These are phyloP conservation scores for Ochotona curzoniae DNA, from an alignment of 2,113 vertebrate genomes.

Conservation along the genomic window DNA sequence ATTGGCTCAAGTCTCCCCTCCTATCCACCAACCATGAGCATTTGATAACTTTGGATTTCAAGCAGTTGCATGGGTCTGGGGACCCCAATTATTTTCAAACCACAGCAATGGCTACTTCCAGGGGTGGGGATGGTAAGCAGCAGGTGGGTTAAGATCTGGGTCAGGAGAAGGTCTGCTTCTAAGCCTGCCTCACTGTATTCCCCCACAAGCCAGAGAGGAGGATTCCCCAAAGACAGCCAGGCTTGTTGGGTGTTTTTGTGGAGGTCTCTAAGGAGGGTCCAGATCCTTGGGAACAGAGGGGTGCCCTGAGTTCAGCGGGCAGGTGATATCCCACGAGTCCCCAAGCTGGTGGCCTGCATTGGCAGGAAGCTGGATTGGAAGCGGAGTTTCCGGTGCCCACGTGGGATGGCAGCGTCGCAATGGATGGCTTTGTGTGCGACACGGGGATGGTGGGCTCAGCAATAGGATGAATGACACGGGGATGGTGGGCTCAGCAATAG, in stretches of 20 bases:
- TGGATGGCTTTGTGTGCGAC: no score
- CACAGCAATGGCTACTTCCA: background rate
- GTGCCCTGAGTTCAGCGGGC: background rate
- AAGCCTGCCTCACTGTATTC: background rate
- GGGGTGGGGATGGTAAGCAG: background rate
- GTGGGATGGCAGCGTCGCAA: no score
- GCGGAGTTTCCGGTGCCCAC: no score
- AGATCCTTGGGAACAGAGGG: background rate
- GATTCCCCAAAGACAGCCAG: background rate
- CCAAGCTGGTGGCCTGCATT: background rate
- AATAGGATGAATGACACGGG: no score
- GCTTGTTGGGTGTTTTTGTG: background rate
- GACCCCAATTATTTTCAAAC: no score
- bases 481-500: no score
- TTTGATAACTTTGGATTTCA: no score
- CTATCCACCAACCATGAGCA: no score
- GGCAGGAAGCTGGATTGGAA: no score
- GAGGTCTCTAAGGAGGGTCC: background rate
- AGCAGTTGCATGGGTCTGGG: no score
- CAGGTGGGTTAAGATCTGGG: background rate
- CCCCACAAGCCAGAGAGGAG: background rate
- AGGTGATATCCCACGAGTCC: background rate
- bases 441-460: no score
- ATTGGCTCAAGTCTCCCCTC: no score
- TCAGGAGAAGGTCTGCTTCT: background rate